A percentile compares a stretch with the other conserved stretches of the same genome.
Evolutionary conservation across 2,113 vertebrate genomes (phyloP).

Genomic region (Panthera uncia): DNA sequence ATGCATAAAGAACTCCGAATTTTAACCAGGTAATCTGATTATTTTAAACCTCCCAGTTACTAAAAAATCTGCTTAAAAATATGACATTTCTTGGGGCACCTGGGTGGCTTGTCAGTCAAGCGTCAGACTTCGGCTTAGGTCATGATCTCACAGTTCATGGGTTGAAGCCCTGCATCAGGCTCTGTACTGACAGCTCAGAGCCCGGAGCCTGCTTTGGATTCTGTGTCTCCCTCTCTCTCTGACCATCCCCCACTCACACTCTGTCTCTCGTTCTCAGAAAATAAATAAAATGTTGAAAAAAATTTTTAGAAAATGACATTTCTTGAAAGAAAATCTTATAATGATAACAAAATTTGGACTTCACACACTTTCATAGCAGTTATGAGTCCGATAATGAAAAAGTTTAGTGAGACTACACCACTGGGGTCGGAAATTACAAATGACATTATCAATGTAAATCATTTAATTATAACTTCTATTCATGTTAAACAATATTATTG

Average conservation of each 20-base stretch:
- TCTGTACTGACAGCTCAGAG: too few species aligned
- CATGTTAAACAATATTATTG: not conserved
- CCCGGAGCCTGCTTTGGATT: too few species aligned
- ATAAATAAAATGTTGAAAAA: too few species aligned
- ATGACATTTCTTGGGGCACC: too few species aligned
- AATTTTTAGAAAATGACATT: not conserved
- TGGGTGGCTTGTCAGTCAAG: too few species aligned
- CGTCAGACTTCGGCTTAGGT: too few species aligned
- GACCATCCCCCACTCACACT: too few species aligned
- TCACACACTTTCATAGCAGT: not conserved
- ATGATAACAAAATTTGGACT: conserved; percentile 17
- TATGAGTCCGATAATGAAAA: not conserved
- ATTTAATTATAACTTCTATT: conserved; percentile 10
- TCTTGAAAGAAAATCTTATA: conserved; percentile 15
- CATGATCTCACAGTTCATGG: too few species aligned
- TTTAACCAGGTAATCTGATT: not conserved
- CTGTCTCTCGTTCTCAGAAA: too few species aligned
- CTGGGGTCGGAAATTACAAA: not conserved
- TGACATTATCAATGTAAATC: not conserved
- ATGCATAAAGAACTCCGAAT: not conserved
- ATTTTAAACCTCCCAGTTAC: not conserved
- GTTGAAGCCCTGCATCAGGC: too few species aligned
- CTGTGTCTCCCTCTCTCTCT: too few species aligned
- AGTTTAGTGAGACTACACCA: not conserved
- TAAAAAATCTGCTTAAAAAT: conserved; percentile 1